phyloP scores from a whole-genome alignment of 92 coral and sea anemone genomes.

The Palythoa grandiflora region DNA sequence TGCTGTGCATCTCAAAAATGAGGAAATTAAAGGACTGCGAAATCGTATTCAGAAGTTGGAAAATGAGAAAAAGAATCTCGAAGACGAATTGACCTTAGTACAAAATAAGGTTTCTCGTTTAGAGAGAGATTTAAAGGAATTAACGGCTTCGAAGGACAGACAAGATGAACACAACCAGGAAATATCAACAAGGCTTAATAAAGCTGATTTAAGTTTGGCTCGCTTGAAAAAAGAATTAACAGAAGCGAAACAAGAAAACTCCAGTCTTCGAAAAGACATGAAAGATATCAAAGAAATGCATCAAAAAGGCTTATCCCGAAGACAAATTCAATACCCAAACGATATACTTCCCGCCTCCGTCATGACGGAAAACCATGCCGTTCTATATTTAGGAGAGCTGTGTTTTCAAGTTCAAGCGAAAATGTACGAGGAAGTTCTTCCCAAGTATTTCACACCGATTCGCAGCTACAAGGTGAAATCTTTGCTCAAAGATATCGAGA shows the following conservation, averaged over 20 bases:
- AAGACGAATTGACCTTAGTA: slow-evolving; percentile 46
- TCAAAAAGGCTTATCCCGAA: not conserved
- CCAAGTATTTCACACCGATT: slow-evolving; percentile 44
- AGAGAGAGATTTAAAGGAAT: slow-evolving; percentile 31
- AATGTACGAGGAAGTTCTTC: slow-evolving; percentile 52
- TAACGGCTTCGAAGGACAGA: slow-evolving; percentile 17
- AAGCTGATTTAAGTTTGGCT: not conserved
- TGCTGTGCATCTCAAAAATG: slow-evolving; percentile 24
- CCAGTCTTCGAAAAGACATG: slow-evolving; percentile 33
- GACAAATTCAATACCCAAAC: not conserved
- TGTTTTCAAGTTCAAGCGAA: not conserved
- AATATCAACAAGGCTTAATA: slow-evolving; percentile 7
- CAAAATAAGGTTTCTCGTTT: slow-evolving; percentile 26
- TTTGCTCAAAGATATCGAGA: slow-evolving; percentile 51
- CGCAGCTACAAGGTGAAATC: slow-evolving; percentile 43
- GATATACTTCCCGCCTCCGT: not conserved
- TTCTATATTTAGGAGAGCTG: slow-evolving; percentile 29
- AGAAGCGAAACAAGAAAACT: slow-evolving; percentile 54
- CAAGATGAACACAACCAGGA: slow-evolving; percentile 39
- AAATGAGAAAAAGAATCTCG: slow-evolving; percentile 43
- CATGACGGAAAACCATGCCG: slow-evolving; percentile 20
- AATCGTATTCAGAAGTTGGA: slow-evolving; percentile 47
- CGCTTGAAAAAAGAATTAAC: slow-evolving; percentile 45
- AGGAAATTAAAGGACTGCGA: slow-evolving; percentile 43
- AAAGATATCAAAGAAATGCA: slow-evolving; percentile 28